Evolutionary conservation across 53 echinoderm and acorn worm genomes (phyloP).

Genomic region (Antedon mediterranea): DNA sequence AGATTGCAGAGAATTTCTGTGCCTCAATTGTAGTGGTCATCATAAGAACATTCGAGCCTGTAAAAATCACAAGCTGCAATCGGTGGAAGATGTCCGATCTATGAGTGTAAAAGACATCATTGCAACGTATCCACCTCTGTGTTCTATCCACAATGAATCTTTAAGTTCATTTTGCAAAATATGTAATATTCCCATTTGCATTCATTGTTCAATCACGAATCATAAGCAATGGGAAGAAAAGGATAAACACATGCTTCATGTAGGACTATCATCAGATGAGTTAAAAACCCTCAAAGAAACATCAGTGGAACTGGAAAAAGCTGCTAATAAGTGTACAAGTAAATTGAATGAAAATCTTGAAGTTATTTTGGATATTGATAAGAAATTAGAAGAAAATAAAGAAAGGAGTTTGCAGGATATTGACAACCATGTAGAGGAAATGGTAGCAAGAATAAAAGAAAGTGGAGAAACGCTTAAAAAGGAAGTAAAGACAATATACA

Average conservation of each 20-base stretch:
- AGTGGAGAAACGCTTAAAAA: neutral
- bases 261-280: neutral
- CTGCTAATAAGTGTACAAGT: neutral
- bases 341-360: neutral
- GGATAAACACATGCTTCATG: neutral
- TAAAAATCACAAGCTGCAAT: neutral
- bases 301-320: neutral
- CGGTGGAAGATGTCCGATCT: neutral
- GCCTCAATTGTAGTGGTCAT: neutral
- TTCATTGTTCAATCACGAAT: neutral
- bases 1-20: neutral
- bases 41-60: neutral
- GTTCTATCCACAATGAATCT: neutral
- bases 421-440: neutral
- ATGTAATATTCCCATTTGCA: neutral
- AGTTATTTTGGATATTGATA: neutral
- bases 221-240: neutral
- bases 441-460: neutral
- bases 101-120: neutral
- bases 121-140: neutral
- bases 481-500: neutral
- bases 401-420: neutral
- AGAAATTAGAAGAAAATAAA: neutral
- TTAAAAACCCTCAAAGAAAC: neutral
- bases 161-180: neutral